Conservation (phyloP, 2,113 vertebrate genomes). For the Pyxicephalus adspersus region DNA sequence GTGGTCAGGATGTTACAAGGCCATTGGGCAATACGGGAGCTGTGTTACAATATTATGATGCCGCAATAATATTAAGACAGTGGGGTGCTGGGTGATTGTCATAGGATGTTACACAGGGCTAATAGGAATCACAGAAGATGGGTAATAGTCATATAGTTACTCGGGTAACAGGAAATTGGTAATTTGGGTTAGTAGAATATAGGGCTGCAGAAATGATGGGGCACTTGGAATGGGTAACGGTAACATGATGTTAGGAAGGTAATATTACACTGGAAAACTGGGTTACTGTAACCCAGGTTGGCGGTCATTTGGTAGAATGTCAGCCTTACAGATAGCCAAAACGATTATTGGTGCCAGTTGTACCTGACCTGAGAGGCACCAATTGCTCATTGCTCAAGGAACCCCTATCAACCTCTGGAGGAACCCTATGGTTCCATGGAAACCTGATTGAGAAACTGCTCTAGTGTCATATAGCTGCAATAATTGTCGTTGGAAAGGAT, state of each 20-base stretch:
- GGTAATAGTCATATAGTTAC: not conserved
- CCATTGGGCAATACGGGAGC: not conserved
- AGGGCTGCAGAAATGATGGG: not conserved
- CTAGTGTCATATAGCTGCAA: no score
- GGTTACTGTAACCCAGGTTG: conserved; percentile 4
- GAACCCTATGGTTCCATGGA: no score
- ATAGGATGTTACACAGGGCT: not conserved
- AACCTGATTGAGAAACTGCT: no score
- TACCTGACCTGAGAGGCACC: no score
- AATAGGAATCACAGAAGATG: not conserved
- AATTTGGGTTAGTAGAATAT: not conserved
- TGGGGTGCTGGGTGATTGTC: not conserved
- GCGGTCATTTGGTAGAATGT: no score
- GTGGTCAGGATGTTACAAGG: not conserved
- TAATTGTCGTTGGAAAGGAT: no score
- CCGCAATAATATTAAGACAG: not conserved
- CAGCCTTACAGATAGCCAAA: no score
- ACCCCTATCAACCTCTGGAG: no score
- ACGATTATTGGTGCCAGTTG: no score
- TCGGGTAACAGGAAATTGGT: not conserved
- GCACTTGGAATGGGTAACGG: not conserved
- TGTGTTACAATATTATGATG: not conserved
- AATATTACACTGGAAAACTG: not conserved
- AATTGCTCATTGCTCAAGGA: no score
- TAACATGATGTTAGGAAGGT: not conserved